Conservation (phyloP, 1,140 invertebrate genomes). For the Pseudoatta argentina region DNA sequence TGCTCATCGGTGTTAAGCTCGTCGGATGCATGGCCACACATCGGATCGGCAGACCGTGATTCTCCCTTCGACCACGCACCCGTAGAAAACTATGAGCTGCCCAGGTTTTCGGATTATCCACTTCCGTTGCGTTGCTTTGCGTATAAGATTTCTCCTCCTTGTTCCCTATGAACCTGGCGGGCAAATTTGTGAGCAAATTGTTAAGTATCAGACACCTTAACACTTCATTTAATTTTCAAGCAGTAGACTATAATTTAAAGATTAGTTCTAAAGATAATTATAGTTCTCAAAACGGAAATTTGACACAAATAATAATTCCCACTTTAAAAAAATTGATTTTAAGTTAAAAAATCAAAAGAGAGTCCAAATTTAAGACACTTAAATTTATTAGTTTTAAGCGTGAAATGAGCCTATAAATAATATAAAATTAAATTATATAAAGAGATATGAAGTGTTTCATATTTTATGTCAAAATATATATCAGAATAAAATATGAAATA, state of each 20-base stretch:
- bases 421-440: no score
- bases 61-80: constrained; percentile 91
- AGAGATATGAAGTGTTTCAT: neutral
- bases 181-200: constrained; percentile 43
- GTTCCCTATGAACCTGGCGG: constrained; percentile 87
- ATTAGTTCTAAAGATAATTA: neutral
- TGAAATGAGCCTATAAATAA: neutral
- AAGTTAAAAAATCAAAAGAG: neutral
- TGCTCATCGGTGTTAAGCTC: constrained; percentile 89
- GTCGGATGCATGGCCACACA: constrained; percentile 94
- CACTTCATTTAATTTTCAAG: constrained; percentile 31
- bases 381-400: neutral
- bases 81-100: constrained; percentile 93
- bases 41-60: constrained; percentile 91
- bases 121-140: constrained; percentile 94
- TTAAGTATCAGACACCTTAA: neutral
- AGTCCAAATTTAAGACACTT: neutral
- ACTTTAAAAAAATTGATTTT: neutral
- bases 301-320: neutral
- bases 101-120: constrained; percentile 93
- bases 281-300: neutral
- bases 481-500: neutral
- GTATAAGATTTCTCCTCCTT: constrained; percentile 88
- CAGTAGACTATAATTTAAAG: neutral
- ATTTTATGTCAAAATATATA: constrained; percentile 20